Percentiles rank a stretch among this genome's conserved stretches.
These are phyloP conservation scores for Geotrypetes seraphini DNA, from an alignment of 2,797 vertebrate genomes.

Conservation along the genomic window DNA sequence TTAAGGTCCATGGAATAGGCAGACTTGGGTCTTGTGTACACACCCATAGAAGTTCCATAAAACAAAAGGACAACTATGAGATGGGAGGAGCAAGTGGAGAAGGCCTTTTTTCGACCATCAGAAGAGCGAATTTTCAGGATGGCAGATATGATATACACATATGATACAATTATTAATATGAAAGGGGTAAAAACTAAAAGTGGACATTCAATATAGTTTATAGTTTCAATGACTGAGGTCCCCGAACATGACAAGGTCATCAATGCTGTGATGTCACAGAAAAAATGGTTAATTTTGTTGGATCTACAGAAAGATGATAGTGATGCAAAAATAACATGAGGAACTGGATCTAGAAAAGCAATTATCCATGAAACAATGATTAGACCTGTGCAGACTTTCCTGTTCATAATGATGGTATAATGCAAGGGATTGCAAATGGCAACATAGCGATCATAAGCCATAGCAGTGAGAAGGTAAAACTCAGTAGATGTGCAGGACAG, in stretches of 20 bases:
- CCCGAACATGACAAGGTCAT: not conserved
- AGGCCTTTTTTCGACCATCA: slow-evolving; percentile 1
- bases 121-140: not conserved
- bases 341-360: too few relatives aligned
- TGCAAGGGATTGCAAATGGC: too few relatives aligned
- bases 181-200: not conserved
- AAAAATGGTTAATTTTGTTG: too few relatives aligned
- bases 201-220: not conserved
- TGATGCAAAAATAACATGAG: too few relatives aligned
- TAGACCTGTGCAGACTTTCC: too few relatives aligned
- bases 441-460: too few relatives aligned
- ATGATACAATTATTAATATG: slow-evolving; percentile 8
- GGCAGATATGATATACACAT: not conserved
- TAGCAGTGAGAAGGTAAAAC: too few relatives aligned
- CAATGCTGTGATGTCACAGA: too few relatives aligned
- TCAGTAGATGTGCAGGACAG: too few relatives aligned
- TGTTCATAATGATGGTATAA: too few relatives aligned
- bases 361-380: too few relatives aligned
- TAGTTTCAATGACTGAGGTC: not conserved
- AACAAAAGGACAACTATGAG: not conserved
- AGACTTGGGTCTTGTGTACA: slow-evolving; percentile 3
- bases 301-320: too few relatives aligned
- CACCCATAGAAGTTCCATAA: slow-evolving; percentile 1
- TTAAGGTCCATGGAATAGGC: not conserved
- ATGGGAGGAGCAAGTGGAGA: slow-evolving; percentile 15